Evolutionary conservation across 1,140 invertebrate genomes (phyloP), one percentile per base, ranked within the genome.

Genomic region (Rhyzopertha dominica): DNA sequence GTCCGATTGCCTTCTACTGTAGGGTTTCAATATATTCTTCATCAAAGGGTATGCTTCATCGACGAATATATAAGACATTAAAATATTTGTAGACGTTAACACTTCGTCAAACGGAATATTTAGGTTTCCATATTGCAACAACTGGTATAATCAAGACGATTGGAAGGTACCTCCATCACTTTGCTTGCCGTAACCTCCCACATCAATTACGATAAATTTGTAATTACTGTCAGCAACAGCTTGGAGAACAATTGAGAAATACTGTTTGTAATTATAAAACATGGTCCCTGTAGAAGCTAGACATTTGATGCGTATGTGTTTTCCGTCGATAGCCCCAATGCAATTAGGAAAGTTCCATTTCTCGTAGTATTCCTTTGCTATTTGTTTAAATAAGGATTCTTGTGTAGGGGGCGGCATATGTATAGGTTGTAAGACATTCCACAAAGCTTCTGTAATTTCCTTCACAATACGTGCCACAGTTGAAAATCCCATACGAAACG

Each of bases 181-280:
- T n/a, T n/a, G n/a, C n/a, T n/a, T n/a, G n/a, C n/a, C n/a, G n/a
- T n/a, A 67, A 32, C 63, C 55, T 17, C 68, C 67, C 31, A 71
- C 51, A 51, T 70, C 67, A 23, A 68, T 44, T 16, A 54, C 56
- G 22, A 55, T 53, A 53, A 70, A 73, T 45, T 54, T 60, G 46
- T 67, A 69, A 52, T 70, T 48, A 28, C 63, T 56, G 41, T 69
- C 68, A 39, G 47, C 56, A 13, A 69, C 38, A 23, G 56, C 70
- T 28, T 69, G 52, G 14, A 72, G 51, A 39, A 72, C 63, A 18
- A 71, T 63, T 22, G 57, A 26, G 67, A 51, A 40, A 68, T 58
- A 67, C 5, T 49, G 25, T 39, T 69, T 68, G 34, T 66, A 69
- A 47, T 66, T 68, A 43, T 52, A 65, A 47, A 48, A 67, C 39